Evolutionary conservation across 2,888 invertebrate species (phyloP), one percentile per base, ranked within the genome.

Genomic region (Nycteola revayana): DNA sequence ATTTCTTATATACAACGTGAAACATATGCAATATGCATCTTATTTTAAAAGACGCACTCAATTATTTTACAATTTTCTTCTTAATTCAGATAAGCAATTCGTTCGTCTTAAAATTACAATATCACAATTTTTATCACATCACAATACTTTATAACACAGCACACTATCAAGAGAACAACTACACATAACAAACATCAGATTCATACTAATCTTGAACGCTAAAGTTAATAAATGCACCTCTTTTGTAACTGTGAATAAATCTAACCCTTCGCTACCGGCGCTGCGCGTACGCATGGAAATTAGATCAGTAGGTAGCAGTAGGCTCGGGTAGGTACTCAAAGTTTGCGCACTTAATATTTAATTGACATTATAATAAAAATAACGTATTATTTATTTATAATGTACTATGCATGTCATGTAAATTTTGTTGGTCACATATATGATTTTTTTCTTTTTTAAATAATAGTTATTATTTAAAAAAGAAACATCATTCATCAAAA

Each of bases 241-340:
- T 60, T 76, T 84, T 77, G 80, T 75, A 74, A 80, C 75, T 79
- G 68, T 76, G 81, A 83, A 86, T 80, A 81, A 82, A 77, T 66
- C 66, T 77, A 82, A 85, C 82, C 88, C 76, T 83, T 81, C 72
- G 60, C 42, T 75, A 65, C 72, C 68, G 66, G 77, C 86, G 85
- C 68, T 66, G 77, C 86, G 85, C 69, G 57, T 46, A 66, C 86
- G 87, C 87, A 88, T 88, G 88, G 88, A 88, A 88, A 88, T 88
- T 87, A 88, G 88, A 88, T 87, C 88, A 88, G 83, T 86, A 83
- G 85, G 85, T 82, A 86, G 82, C 75, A 54, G 54, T 36, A 20
- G 29, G 37, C 46, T 46, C 50, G 7, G 84, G 40, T 37, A 64
- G 84, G 40, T 37, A 64, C 66, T 72, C 82, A 87, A 88, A 75